Base-by-base conservation (phyloP, 53 echinoderm and acorn worm genomes). In the Astropecten irregularis region DNA sequence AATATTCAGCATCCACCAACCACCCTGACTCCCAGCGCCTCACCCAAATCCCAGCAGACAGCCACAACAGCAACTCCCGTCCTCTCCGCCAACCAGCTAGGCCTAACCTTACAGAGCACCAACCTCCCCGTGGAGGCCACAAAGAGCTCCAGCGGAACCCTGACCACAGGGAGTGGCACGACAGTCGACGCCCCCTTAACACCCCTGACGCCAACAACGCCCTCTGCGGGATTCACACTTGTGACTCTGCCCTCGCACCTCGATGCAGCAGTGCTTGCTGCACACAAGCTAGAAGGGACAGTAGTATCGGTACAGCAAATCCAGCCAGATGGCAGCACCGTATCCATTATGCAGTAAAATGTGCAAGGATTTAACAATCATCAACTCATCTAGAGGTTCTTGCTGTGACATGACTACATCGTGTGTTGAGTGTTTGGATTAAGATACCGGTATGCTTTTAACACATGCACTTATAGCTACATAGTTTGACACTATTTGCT, bases 201-300 rank as follows among this genome's bases (percentile, higher is more conserved):
- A 1, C 74, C 88, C 35, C 61, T 92, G 36, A 90, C 95, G 25
- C 83, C 90, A 23, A 89, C 73, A 26, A 73, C 91, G 2, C 85
- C 88, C 8, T 85, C 91, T 37, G 60, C 91, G 31, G 85, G 93
- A 11, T 93, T 91, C 64, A 91, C 93, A 0, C 82, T 96, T 5
- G 91, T 96, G 44, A 93, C 96, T 0, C 67, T 96, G 30, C 96
- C 96, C 44, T 96, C 93, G 34, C 68, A 68, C 18, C 48, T 87
- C 47, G 88, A 91, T 28, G 87, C 89, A 22, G 58, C 94, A 13
- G 36, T 65, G 27, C 56, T 81, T 9, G 64, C 82, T 26, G 73
- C 74, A 15, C 86, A 70, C 71, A 85, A 90, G 62, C 85, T 69
- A 0, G 70, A 85, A 50, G 84, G 58, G 15, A 79, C 79, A 2